Evolutionary conservation across 2,888 invertebrate genomes (phyloP).

Genomic region (Drosophila cognata): DNA sequence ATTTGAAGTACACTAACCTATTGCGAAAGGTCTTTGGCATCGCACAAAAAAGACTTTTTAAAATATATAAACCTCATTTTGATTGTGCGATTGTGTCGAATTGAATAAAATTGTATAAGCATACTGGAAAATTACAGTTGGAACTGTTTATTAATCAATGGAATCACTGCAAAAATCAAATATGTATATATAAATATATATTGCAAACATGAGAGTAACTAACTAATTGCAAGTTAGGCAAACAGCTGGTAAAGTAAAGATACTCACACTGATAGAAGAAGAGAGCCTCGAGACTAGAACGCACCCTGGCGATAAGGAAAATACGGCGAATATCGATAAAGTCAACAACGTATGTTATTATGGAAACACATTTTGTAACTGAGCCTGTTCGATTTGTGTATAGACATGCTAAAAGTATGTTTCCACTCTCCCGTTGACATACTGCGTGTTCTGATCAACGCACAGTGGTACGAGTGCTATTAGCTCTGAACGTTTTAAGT

Average conservation of each 20-base stretch:
- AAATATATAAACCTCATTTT: background rate
- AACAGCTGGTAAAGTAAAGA: constrained; percentile 43
- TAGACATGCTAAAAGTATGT: constrained; percentile 1
- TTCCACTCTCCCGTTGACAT: background rate
- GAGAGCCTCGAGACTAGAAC: constrained; percentile 6
- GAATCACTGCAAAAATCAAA: constrained; percentile 29
- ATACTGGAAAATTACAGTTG: constrained; percentile 22
- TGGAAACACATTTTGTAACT: constrained; percentile 48
- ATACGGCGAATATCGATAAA: constrained; percentile 56
- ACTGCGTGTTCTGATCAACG: constrained; percentile 1
- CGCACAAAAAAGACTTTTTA: background rate
- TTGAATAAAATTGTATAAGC: too few species aligned
- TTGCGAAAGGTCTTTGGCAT: constrained; percentile 1
- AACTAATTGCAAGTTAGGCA: constrained; percentile 46
- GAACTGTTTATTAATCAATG: constrained; percentile 42
- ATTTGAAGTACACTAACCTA: background rate
- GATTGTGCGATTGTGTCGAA: constrained; percentile 4
- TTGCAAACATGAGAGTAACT: too few species aligned
- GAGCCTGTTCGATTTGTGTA: constrained; percentile 26
- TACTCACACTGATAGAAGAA: constrained; percentile 50
- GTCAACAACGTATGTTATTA: constrained; percentile 41
- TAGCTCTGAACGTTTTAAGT: too few species aligned
- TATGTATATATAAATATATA: constrained; percentile 3
- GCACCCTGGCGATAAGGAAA: constrained; percentile 37
- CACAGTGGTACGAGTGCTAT: constrained; percentile 8